Evolutionary conservation across 1,140 invertebrate species (phyloP), one percentile per base, ranked within the genome.

Genomic region (Lasaia peninsularis): DNA sequence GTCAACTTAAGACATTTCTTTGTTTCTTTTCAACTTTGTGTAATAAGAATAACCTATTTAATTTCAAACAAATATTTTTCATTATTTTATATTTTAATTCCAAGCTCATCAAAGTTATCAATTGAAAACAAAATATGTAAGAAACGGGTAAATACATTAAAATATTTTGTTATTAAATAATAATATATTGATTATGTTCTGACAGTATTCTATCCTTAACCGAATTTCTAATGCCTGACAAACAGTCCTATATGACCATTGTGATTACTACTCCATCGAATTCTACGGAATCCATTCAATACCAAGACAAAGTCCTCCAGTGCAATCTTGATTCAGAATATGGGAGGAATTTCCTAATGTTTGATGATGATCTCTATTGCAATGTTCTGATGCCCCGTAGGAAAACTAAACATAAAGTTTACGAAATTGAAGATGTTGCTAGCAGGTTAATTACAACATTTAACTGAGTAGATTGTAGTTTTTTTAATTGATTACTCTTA

Each of bases 341-440:
- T 0, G 75, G 64, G 9, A 85, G 70, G 51, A 75, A 63, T 52
- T 86, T 78, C 31, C 52, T 88, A 2, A 86, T 86, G 80, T 88
- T 85, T 67, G 78, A 85, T 14, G 69, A 80, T 16, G 76, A 85
- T 8, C 49, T 65, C 11, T 73, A 52, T 44, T 69, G 60, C 48
- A 57, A 64, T 61, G 52, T 82, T 2, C 11, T 76, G 18, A 33
- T 63, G 21, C 76, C 83, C 2, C 62, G 79, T 16, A 71, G 69
- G 8, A 69, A 58, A 52, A 49, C 60, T 2, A 18, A 40, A 1
- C 66, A 69, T 57, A 71, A 61, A 50, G 75, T 82, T 9, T 88
- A 88, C 75, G 69, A 75, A 16, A 78, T 88, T 40, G 83, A 80
- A 69, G 80, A 88, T 70, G 78, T 86, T 28, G 56, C 65, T 53